phyloP scores from a whole-genome alignment of 2,888 invertebrate genomes.

The Anagyrus pseudococci region DNA sequence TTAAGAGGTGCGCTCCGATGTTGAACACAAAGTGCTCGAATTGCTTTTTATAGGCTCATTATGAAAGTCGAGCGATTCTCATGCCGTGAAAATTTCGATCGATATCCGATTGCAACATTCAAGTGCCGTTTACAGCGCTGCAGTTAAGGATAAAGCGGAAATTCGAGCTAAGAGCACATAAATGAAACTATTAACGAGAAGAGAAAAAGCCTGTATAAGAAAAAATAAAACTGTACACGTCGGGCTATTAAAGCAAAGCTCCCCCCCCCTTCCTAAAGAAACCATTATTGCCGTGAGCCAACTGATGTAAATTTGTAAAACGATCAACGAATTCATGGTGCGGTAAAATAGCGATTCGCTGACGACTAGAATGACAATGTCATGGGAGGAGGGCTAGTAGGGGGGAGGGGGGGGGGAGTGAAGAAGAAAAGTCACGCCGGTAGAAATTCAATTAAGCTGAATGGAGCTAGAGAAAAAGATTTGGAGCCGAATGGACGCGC shows the following conservation, averaged over 20 bases:
- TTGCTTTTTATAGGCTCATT: too few species aligned
- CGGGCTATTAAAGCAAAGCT: too few species aligned
- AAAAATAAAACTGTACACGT: too few species aligned
- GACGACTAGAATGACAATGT: conserved; percentile 45
- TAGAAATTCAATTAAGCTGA: conserved; percentile 67
- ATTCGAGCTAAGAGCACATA: too few species aligned
- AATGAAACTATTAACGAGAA: too few species aligned
- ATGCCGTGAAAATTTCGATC: too few species aligned
- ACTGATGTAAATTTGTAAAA: conserved; percentile 49
- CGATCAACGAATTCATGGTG: conserved; percentile 43
- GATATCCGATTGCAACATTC: too few species aligned
- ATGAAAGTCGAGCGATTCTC: too few species aligned
- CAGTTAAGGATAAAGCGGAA: not conserved
- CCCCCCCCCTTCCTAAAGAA: too few species aligned
- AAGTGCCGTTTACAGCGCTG: not conserved
- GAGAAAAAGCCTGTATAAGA: too few species aligned
- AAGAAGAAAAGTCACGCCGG: conserved; percentile 15
- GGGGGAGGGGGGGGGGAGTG: not conserved
- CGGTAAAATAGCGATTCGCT: conserved; percentile 44
- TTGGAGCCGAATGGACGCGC: conserved; percentile 38
- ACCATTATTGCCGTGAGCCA: conserved; percentile 6
- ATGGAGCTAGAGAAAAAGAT: conserved; percentile 58
- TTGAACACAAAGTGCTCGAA: too few species aligned
- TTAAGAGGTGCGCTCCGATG: too few species aligned
- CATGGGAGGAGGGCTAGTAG: conserved; percentile 3